Evolutionary conservation across 2,888 invertebrate species (phyloP).

Genomic region (Andrena chrysosceles): DNA sequence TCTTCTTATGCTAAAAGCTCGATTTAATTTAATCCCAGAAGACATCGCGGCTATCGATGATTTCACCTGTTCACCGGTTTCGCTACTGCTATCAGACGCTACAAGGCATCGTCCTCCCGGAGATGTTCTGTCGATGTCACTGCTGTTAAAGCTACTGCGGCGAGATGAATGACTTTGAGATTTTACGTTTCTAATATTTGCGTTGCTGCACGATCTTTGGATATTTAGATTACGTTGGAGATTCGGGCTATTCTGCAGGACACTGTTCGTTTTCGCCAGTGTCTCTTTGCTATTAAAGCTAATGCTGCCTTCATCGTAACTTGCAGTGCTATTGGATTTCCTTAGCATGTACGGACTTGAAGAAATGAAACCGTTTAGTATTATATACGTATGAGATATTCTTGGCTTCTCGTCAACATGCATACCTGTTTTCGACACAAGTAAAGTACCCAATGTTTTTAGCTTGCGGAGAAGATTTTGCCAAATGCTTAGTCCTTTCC

Average conservation of each 20-base stretch:
- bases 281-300: constrained; percentile 69
- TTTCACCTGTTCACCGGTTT: constrained; percentile 75
- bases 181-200: constrained; percentile 82
- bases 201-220: constrained; percentile 85
- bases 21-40: constrained; percentile 79
- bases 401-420: constrained; percentile 3
- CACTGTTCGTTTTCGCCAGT: constrained; percentile 56
- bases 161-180: constrained; percentile 70
- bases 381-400: background rate
- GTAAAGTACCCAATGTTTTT: constrained; percentile 80
- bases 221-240: constrained; percentile 75
- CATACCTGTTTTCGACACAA: constrained; percentile 78
- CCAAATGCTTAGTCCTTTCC: constrained; percentile 75
- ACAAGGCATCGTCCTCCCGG: constrained; percentile 66
- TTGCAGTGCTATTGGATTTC: constrained; percentile 79
- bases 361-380: constrained; percentile 15
- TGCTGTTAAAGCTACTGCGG: constrained; percentile 78
- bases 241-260: constrained; percentile 74
- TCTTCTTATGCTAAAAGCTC: constrained; percentile 79
- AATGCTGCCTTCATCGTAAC: constrained; percentile 74
- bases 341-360: constrained; percentile 79
- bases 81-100: constrained; percentile 79
- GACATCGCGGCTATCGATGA: constrained; percentile 69
- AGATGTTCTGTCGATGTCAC: constrained; percentile 71
- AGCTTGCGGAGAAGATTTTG: constrained; percentile 70